phyloP scores from a whole-genome alignment of 2,888 invertebrate species.

The Exephanes ischioxanthus region DNA sequence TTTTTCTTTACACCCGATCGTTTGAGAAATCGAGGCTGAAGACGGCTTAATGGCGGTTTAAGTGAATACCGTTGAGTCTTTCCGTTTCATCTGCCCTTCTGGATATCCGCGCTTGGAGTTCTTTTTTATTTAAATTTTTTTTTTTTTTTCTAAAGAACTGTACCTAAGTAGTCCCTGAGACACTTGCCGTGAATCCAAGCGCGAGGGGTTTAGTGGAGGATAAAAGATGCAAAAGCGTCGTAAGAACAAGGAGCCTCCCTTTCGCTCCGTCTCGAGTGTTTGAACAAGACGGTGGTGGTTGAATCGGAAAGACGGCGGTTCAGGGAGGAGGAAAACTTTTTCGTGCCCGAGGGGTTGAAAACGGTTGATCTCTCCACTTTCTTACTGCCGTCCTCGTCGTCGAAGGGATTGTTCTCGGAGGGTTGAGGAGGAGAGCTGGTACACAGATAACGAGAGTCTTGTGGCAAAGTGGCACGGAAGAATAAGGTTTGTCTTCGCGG shows the following conservation, averaged over 20 bases:
- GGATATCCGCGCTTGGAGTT: neutral
- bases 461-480: slow-evolving; percentile 47
- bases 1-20: slow-evolving; percentile 21
- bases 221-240: slow-evolving; percentile 15
- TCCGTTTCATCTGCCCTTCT: slow-evolving; percentile 6
- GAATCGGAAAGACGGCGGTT: slow-evolving; percentile 3
- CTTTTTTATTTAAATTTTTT: neutral
- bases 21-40: slow-evolving; percentile 38
- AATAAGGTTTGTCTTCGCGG: slow-evolving; percentile 38
- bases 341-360: slow-evolving; percentile 26
- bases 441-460: slow-evolving; percentile 12
- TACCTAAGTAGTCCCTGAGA: slow-evolving; percentile 18
- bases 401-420: slow-evolving; percentile 25
- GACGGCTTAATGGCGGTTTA: slow-evolving; percentile 7
- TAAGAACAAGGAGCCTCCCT: slow-evolving; percentile 63
- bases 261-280: slow-evolving; percentile 65
- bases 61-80: slow-evolving; percentile 17
- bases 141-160: neutral
- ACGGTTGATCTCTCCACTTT: slow-evolving; percentile 30
- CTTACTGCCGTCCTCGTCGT: slow-evolving; percentile 12
- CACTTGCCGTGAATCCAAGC: slow-evolving; percentile 43
- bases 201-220: slow-evolving; percentile 51
- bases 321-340: slow-evolving; percentile 43
- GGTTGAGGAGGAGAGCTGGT: slow-evolving; percentile 1
- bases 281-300: slow-evolving; percentile 20